Evolutionary conservation across 1,140 invertebrate species (phyloP).

Genomic region (Rhagoletis zephyria): DNA sequence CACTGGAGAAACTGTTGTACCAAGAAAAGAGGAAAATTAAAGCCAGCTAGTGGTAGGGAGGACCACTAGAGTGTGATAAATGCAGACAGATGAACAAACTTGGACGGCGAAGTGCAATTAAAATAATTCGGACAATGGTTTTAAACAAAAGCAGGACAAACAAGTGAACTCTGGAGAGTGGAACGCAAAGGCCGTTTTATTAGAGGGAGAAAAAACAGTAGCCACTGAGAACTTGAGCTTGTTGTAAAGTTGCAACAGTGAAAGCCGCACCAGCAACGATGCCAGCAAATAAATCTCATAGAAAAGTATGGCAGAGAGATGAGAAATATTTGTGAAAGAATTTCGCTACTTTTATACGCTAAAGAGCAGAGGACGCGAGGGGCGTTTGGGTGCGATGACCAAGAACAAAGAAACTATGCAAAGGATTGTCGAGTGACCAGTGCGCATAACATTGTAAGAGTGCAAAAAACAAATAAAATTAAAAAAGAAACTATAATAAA

Average conservation of each 20-base stretch:
- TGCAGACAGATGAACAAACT: constrained; percentile 51
- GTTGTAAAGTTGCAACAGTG: constrained; percentile 35
- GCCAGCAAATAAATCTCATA: constrained; percentile 49
- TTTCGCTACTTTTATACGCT: background rate
- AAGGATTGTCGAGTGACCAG: constrained; percentile 44
- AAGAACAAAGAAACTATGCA: constrained; percentile 39
- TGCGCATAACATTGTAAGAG: constrained; percentile 13
- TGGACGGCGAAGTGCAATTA: constrained; percentile 54
- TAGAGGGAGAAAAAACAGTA: background rate
- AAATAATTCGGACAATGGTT: constrained; percentile 58
- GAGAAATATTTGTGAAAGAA: constrained; percentile 47
- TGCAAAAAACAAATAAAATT: background rate
- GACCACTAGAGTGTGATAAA: constrained; percentile 28
- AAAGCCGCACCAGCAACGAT: constrained; percentile 29
- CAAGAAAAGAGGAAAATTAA: background rate
- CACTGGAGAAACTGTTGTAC: background rate
- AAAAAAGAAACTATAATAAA: background rate
- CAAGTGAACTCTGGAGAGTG: background rate
- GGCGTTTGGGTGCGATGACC: background rate
- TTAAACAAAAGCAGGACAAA: constrained; percentile 53
- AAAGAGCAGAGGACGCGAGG: background rate
- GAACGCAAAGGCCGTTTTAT: constrained; percentile 1
- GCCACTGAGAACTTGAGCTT: background rate
- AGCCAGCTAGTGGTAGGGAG: background rate
- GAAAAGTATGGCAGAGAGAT: constrained; percentile 40